phyloP scores from a whole-genome alignment of 2,797 vertebrate species.

The Graptemys geographica region DNA sequence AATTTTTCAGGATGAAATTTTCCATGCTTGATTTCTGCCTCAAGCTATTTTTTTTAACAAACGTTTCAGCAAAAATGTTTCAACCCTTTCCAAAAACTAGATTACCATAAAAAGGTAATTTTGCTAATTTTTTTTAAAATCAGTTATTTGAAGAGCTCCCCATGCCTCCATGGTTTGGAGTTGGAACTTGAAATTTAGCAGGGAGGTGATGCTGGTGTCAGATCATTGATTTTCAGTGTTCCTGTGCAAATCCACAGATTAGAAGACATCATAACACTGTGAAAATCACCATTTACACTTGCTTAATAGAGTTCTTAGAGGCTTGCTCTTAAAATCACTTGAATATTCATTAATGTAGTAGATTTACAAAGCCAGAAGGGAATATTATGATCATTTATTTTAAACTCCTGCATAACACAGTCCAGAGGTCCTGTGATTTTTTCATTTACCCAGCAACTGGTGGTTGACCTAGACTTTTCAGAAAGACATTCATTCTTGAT shows the following conservation, averaged over 20 bases:
- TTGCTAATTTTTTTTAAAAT: background rate
- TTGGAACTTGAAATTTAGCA: background rate
- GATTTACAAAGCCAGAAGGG: background rate
- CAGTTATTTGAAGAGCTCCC: background rate
- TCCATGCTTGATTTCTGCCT: background rate
- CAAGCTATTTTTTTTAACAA: background rate
- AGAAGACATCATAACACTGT: background rate
- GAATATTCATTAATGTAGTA: background rate
- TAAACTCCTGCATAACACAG: background rate
- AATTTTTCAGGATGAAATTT: background rate
- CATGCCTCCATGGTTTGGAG: background rate
- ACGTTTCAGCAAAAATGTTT: background rate
- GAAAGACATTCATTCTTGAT: background rate
- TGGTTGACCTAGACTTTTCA: background rate
- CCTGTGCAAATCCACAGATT: background rate
- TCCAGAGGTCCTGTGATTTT: background rate
- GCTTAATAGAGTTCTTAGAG: background rate
- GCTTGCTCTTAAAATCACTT: background rate
- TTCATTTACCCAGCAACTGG: background rate
- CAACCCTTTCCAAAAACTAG: background rate
- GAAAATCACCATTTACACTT: background rate
- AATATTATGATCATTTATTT: background rate
- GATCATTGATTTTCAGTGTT: background rate
- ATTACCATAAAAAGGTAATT: background rate
- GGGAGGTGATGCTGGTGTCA: background rate